Conservation (phyloP, 2,113 vertebrate genomes). For the Bombycilla garrulus region DNA sequence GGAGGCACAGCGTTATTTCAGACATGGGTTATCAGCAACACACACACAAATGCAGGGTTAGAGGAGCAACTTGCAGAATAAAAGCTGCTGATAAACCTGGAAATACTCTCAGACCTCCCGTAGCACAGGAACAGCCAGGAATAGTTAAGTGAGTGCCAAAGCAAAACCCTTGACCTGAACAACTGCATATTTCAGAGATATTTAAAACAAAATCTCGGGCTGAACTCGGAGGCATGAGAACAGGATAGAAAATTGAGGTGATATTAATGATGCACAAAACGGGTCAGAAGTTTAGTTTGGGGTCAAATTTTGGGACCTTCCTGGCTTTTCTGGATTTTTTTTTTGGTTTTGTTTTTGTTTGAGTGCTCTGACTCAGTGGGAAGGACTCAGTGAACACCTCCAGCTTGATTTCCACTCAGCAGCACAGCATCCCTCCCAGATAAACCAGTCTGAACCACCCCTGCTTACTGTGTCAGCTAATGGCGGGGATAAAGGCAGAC, state of each 20-base stretch:
- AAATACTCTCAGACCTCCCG: background rate
- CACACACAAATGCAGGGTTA: background rate
- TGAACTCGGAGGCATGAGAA: slow-evolving; percentile 9
- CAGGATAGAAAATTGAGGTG: background rate
- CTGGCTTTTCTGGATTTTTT: background rate
- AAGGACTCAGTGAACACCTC: background rate
- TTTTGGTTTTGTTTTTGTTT: background rate
- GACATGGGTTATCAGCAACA: background rate
- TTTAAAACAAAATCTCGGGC: background rate
- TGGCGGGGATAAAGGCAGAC: slow-evolving; percentile 18
- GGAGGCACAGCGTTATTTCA: slow-evolving; percentile 7
- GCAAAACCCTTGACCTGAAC: slow-evolving; percentile 36
- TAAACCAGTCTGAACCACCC: background rate
- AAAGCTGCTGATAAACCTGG: slow-evolving; percentile 53
- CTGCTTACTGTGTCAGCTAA: background rate
- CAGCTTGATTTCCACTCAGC: background rate
- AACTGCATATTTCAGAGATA: background rate
- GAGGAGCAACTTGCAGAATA: background rate
- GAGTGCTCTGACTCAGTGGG: background rate
- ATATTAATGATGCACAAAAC: background rate
- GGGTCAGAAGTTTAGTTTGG: background rate
- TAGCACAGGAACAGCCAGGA: slow-evolving; percentile 12
- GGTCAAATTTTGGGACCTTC: background rate
- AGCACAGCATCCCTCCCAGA: background rate
- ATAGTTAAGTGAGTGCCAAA: slow-evolving; percentile 10